These are phyloP conservation scores for Prenolepis imparis DNA, from an alignment of 2,888 invertebrate genomes.

Conservation along the genomic window DNA sequence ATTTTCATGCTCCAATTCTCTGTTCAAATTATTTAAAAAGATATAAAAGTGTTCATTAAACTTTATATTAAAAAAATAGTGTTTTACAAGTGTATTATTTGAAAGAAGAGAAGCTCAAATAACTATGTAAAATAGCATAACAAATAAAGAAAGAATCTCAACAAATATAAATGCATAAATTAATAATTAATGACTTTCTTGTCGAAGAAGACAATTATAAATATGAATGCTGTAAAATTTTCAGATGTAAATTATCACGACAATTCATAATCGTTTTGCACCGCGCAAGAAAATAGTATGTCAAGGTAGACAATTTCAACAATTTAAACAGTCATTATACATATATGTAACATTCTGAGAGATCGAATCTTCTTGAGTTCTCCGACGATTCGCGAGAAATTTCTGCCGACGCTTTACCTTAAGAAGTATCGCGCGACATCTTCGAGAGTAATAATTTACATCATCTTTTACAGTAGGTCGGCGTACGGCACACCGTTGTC, in stretches of 20 bases:
- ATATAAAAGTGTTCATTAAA: neutral
- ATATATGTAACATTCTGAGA: no score
- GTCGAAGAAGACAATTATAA: neutral
- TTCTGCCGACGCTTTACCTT: neutral
- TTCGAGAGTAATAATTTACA: constrained; percentile 24
- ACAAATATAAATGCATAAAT: neutral
- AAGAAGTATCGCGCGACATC: neutral
- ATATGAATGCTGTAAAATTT: neutral
- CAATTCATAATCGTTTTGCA: neutral
- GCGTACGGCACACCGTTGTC: constrained; percentile 83
- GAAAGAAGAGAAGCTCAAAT: neutral
- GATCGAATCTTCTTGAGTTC: neutral
- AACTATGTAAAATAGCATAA: neutral
- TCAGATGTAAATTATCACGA: neutral
- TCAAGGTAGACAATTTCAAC: neutral
- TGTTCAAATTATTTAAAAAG: neutral
- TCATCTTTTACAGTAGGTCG: constrained; percentile 74
- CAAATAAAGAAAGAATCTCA: neutral
- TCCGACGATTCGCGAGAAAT: constrained; percentile 17
- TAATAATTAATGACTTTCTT: neutral
- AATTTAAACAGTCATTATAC: neutral
- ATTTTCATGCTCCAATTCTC: constrained; percentile 8
- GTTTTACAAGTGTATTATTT: neutral
- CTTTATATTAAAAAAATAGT: neutral
- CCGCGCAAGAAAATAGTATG: neutral